Base-by-base conservation (phyloP, 1,140 invertebrate species). In the Mizuhopecten yessoensis region DNA sequence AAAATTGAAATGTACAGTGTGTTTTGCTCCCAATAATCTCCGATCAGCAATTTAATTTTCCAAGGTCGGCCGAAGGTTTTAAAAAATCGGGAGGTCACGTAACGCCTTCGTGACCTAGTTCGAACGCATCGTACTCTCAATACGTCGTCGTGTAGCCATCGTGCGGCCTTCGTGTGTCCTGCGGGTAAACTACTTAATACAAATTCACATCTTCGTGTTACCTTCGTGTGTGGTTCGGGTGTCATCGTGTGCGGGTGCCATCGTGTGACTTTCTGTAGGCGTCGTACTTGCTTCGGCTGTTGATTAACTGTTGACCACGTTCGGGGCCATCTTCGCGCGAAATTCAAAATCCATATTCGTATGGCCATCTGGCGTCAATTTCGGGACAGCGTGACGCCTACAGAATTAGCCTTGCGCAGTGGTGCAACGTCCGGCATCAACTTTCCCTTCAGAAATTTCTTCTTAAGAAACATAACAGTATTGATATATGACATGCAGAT, bases 281-380 rank as follows among this genome's bases (percentile, higher is more conserved):
- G 86, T 90, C 87, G 87, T 88, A 90, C 87, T 90, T 90, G 89
- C 89, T 88, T 90, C 89, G 89, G 89, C 87, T 86, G 87, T 86
- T 88, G 20, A 88, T 92, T 86, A 33, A 49, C 20, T 92, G 87
- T 88, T 49, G 89, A 75, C 89, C 89, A 88, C 75, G 10, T 90
- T 92, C 87, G 89, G 91, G 87, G 33, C 42, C 34, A 90, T 88
- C 87, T 92, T 92, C 88, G 89, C 89, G 33, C 89, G 86, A 92
- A 92, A 92, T 92, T 90, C 9, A 90, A 92, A 90, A 90, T 88
- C 89, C 91, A 42, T 88, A 88, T 90, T 92, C 91, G 36, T 90
- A 90, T 90, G 89, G 2, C 57, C 34, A 91, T 91, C 34, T 86
- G 49, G 5, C 89, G 49, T 89, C 90, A 91, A 89, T 89, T 89